Evolutionary conservation across 2,113 vertebrate genomes (phyloP), one percentile per base, ranked within the genome.

Genomic region (Sander vitreus): DNA sequence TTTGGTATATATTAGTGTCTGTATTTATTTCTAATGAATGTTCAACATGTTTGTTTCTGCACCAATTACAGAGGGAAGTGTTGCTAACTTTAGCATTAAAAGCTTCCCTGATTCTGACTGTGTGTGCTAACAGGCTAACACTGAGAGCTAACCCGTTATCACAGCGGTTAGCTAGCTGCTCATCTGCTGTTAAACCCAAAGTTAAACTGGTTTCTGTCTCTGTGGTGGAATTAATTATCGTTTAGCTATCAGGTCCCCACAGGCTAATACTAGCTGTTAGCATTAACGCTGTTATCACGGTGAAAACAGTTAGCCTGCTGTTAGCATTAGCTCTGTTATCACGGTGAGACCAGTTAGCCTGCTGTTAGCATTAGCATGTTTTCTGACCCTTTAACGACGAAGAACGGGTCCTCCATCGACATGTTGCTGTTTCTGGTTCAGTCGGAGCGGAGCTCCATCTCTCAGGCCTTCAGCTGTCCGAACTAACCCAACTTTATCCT

Each of bases 371-470:
- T 65, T 54, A 58, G 51, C 51, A 45, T 21, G 3, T 39, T 55
- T 73, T 82, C 96, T 97, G 89, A 99, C 98, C 98, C 98, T 94
- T 98, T 99, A 80, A 99, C 98, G 87, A 99, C 97, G 94, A 99
- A 99, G 93, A 99, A 99, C 89, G 98, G 98, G 84, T 99, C 98
- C 95, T 99, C 98, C 98, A 99, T 98, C 55, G 98, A 99, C 98
- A 98, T 99, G 84, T 76, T 91, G 70, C 48, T 43, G 67, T 45
- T 76, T 67, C 64, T 1, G 54, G 36, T 73, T 93, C 76, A 93
- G 55, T 89, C 70, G 12, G 15, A 36, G 25, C 25, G 30, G 10
- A 15, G 18, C 66, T 76, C 79, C 91, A 92, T 90, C 39, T 39
- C 66, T 23, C 65, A 13, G 18, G 39, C 16, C 55, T 16, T 51